Base-by-base conservation (phyloP, 2,888 invertebrate genomes). In the Trimorus sp. region DNA sequence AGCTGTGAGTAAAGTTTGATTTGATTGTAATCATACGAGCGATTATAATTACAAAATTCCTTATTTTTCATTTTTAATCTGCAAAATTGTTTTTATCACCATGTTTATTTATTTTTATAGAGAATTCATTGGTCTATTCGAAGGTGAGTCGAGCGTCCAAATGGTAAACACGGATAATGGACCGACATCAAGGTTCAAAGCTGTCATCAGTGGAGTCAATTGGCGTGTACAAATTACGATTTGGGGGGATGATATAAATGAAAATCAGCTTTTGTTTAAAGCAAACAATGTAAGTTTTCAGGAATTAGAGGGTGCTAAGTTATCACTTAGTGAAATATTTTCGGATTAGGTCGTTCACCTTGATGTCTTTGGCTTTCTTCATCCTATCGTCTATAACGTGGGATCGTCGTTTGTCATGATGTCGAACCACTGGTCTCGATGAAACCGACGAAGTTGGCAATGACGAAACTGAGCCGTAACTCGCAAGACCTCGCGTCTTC, bases 361-460 rank as follows among this genome's bases (percentile, higher is more conserved):
- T 95, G 16, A 94, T 93, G 89, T 95, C 96, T 88, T 95, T 94
- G 81, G 94, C 94, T 92, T 96, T 96, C 90, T 96, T 95, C 88
- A 90, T 89, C 82, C 96, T 93, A 70, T 96, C 95, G 54, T 96
- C 96, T 75, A 94, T 94, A n/a, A 93, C 92, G 73, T 92, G 90
- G 75, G 94, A 93, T 53, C 94, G 92, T 83, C 95, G 92, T 90
- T 95, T 95, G 86, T 96, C 96, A 62, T 96, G 92, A 73, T 91
- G 91, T 83, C 91, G 88, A 51, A 89, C 88, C 11, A 95, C 94
- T 0, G 96, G 96, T 62, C 96, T 93, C 84, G 96, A 96, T 92
- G 96, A 96, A 7, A 96, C 96, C 0, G 96, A 96, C 84, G 96
- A 96, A 0, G 96, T 96, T 0, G 96, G 96, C 36, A 97, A 92